phyloP scores from a whole-genome alignment of 2,888 invertebrate species.

The Coenonympha arcania region DNA sequence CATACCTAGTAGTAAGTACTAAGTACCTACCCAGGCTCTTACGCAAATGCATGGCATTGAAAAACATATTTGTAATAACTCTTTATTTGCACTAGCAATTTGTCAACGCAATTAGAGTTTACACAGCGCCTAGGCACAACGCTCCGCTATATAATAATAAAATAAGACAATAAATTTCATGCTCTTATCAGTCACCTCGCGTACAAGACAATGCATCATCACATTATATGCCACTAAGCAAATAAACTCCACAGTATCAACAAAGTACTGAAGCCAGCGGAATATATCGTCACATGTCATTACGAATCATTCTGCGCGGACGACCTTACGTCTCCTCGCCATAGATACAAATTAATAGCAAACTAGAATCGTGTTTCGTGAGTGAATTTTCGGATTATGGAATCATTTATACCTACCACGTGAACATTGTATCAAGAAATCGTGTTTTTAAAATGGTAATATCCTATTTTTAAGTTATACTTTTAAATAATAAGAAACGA shows the following conservation, averaged over 20 bases:
- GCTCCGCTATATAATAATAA: conserved; percentile 14
- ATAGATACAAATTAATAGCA: background rate
- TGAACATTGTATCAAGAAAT: too few species aligned
- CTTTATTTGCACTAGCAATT: conserved; percentile 3
- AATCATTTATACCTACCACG: too few species aligned
- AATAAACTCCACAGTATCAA: conserved; percentile 12
- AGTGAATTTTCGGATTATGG: too few species aligned
- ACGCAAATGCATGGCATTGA: conserved; percentile 10
- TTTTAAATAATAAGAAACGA: too few species aligned
- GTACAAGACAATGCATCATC: conserved; percentile 20
- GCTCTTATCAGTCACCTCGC: conserved; percentile 28
- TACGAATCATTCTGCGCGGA: conserved; percentile 21
- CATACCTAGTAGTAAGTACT: background rate
- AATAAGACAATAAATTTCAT: conserved; percentile 25
- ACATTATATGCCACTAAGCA: background rate
- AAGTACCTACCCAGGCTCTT: background rate
- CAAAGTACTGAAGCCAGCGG: background rate
- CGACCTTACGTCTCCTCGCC: conserved; percentile 22
- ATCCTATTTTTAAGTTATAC: too few species aligned
- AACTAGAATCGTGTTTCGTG: conserved; percentile 30
- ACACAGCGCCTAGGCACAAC: conserved; percentile 6
- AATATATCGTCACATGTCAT: conserved; percentile 3
- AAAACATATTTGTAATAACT: background rate
- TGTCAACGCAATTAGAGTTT: conserved; percentile 8
- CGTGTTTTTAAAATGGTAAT: too few species aligned